These are phyloP conservation scores for Priocnemis perturbator DNA, from an alignment of 2,888 invertebrate species.

Conservation along the genomic window DNA sequence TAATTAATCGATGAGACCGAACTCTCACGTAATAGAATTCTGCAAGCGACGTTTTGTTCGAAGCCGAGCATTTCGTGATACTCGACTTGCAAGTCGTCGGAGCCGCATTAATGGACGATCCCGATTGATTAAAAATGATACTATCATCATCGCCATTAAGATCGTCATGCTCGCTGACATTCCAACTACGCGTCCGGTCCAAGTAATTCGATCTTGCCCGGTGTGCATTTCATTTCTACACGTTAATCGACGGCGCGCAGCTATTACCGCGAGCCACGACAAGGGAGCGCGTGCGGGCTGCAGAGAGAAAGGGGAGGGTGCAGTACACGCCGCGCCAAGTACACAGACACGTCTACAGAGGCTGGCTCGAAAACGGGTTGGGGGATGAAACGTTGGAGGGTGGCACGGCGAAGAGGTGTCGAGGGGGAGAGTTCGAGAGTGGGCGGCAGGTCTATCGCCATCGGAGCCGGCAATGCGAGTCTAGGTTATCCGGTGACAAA, in stretches of 20 bases:
- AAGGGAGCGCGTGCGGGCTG: not conserved
- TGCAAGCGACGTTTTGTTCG: too few species aligned
- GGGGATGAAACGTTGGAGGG: not conserved
- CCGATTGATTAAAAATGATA: too few species aligned
- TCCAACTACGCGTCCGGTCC: slow-evolving; percentile 21
- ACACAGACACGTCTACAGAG: slow-evolving; percentile 1
- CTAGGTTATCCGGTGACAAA: slow-evolving; percentile 75
- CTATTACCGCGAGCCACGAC: slow-evolving; percentile 50
- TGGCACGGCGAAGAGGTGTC: too few species aligned
- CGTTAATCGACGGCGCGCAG: slow-evolving; percentile 49
- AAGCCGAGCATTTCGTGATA: too few species aligned
- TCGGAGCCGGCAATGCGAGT: slow-evolving; percentile 68
- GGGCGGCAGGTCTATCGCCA: slow-evolving; percentile 60
- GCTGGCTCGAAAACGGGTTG: not conserved
- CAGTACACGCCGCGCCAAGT: not conserved
- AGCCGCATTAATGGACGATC: too few species aligned
- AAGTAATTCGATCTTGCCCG: slow-evolving; percentile 45
- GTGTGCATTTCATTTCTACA: slow-evolving; percentile 61
- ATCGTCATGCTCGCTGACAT: too few species aligned
- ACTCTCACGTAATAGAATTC: too few species aligned
- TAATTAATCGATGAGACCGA: too few species aligned
- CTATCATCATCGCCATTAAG: too few species aligned
- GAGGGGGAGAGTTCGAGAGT: slow-evolving; percentile 9
- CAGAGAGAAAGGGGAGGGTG: slow-evolving; percentile 6
- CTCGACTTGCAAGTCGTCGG: too few species aligned